Evolutionary conservation across 2,797 vertebrate species (phyloP).

Genomic region (Enteromius argenteus): DNA sequence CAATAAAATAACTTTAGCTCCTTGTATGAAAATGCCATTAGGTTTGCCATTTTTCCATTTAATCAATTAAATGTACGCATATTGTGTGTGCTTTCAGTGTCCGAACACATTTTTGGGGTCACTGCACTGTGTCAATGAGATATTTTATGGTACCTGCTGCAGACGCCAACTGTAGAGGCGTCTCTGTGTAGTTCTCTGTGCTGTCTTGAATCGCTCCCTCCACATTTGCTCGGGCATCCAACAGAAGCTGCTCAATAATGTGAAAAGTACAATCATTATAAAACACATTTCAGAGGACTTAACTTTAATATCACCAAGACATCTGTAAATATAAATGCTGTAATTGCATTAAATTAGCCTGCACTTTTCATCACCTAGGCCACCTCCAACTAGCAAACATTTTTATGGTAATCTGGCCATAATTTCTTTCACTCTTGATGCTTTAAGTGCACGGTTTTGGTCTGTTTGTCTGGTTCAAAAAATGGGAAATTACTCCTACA

Average conservation of each 20-base stretch:
- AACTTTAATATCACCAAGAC: constrained; percentile 18
- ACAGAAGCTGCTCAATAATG: constrained; percentile 73
- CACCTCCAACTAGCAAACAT: constrained; percentile 29
- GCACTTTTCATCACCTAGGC: neutral
- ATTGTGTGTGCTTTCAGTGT: neutral
- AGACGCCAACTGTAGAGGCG: constrained; percentile 83
- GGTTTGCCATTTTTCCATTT: neutral
- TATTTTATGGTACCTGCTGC: constrained; percentile 77
- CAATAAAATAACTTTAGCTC: neutral
- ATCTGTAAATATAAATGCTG: constrained; percentile 9
- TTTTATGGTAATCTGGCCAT: constrained; percentile 28
- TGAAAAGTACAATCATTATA: neutral
- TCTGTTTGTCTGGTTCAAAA: constrained; percentile 35
- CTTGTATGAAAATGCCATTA: neutral
- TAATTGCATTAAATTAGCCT: constrained; percentile 16
- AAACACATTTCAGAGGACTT: neutral
- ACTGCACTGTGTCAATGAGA: neutral
- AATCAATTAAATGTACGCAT: neutral
- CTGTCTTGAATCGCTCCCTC: constrained; percentile 82
- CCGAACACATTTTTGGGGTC: neutral
- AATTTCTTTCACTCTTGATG: constrained; percentile 34
- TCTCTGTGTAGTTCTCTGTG: constrained; percentile 82
- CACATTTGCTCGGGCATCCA: constrained; percentile 80
- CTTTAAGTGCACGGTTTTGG: constrained; percentile 4
- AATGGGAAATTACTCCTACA: constrained; percentile 20